Base-by-base conservation (phyloP, 2,888 invertebrate genomes). In the Athetis lepigone region DNA sequence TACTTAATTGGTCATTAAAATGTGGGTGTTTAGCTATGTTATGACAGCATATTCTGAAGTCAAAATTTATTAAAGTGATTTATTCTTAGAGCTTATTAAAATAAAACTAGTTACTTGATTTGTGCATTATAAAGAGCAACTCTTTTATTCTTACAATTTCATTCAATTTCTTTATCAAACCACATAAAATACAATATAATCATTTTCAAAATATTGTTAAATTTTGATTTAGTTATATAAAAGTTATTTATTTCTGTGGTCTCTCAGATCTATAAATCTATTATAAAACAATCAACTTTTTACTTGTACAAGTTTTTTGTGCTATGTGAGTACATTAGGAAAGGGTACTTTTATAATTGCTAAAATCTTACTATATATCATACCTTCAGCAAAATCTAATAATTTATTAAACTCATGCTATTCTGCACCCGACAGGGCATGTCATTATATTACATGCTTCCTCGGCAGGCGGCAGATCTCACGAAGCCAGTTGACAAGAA, bases 401-500 rank as follows among this genome's bases (percentile, higher is more conserved):
- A 21, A 60, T 18, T 8, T 61, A 61, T 70, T 47, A 47, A 63
- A 50, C 65, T 64, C 54, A 71, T 51, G 70, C 39, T 47, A 52
- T 75, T 75, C 11, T 74, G 65, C 47, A 36, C 69, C 75, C 71
- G 59, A 54, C 79, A 77, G 79, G 55, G 63, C 67, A 68, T 75
- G 70, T 70, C 70, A 63, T 50, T 74, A 71, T 73, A 71, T 63
- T 68, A 68, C 59, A 73, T 61, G 61, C 73, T 72, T 77, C 65
- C 67, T 77, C 64, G 61, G 68, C 94, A 98, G 98, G 98, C 98
- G 76, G 98, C 98, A 77, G 99, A 99, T 95, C 96, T 99, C 87
- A 98, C 98, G 75, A 99, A 99, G 92, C 99, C 99, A 42, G 97
- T 99, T 81, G 99, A 99, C 93, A 99, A 99, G 92, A 98, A 99